A percentile compares a stretch with the other conserved stretches of the same genome.
Evolutionary conservation across 2,797 vertebrate genomes (phyloP).

Genomic region (Micromesistius poutassou): DNA sequence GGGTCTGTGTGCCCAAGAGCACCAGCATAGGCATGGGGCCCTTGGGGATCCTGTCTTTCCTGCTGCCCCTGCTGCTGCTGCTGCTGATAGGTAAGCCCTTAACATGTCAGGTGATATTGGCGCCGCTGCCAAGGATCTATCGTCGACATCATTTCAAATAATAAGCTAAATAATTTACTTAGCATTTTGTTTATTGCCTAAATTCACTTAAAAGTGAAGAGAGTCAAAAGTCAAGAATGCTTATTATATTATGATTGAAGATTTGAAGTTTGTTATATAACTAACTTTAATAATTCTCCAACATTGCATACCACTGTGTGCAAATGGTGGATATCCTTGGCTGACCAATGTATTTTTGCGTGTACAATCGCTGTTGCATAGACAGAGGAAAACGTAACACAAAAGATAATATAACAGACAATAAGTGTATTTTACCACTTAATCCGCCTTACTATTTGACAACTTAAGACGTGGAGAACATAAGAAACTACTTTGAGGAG

Average conservation of each 20-base stretch:
- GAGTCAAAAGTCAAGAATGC: too few relatives aligned
- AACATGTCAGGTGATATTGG: not conserved
- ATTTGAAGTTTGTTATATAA: too few relatives aligned
- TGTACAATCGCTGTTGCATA: not conserved
- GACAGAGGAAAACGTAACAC: too few relatives aligned
- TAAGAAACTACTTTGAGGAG: not conserved
- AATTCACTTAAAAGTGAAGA: too few relatives aligned
- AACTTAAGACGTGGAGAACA: not conserved
- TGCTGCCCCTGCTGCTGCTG: constrained; percentile 75
- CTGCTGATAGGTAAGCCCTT: constrained; percentile 81
- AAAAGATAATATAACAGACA: not conserved
- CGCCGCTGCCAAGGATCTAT: not conserved
- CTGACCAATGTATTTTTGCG: not conserved
- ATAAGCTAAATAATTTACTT: too few relatives aligned
- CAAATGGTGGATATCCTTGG: not conserved
- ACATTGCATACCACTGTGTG: not conserved
- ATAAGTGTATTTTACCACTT: not conserved
- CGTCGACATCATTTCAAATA: too few relatives aligned
- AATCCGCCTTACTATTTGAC: not conserved
- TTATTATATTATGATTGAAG: too few relatives aligned
- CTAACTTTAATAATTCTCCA: not conserved
- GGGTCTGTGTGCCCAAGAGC: constrained; percentile 37
- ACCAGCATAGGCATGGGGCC: constrained; percentile 60
- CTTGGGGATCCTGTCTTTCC: constrained; percentile 80
- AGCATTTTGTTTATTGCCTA: too few relatives aligned